Conservation (phyloP, 1,140 invertebrate genomes). For the Drosophila simulans region DNA sequence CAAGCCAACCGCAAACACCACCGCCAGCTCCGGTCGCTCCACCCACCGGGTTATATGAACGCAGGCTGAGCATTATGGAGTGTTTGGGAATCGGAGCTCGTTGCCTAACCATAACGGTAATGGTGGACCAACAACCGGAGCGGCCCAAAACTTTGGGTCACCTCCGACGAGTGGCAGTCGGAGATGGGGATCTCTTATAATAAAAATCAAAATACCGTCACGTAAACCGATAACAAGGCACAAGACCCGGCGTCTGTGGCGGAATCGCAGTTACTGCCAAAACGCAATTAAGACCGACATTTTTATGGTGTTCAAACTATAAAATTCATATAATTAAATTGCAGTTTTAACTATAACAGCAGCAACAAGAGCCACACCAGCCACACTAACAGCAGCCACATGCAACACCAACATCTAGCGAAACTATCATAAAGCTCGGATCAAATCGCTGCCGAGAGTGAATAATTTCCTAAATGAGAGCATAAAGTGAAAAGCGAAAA, state of each 20-base stretch:
- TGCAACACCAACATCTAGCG: constrained; percentile 9
- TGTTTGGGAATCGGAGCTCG: constrained; percentile 64
- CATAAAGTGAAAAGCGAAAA: constrained; percentile 71
- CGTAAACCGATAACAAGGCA: constrained; percentile 76
- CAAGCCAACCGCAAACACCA: constrained; percentile 67
- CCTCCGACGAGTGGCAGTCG: constrained; percentile 38
- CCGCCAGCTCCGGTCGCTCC: constrained; percentile 12
- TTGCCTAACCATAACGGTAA: constrained; percentile 77
- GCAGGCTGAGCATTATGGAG: constrained; percentile 65
- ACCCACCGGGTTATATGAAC: constrained; percentile 43
- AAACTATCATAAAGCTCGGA: constrained; percentile 41
- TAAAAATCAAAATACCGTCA: constrained; percentile 79
- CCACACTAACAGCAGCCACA: constrained; percentile 10
- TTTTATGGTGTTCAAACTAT: constrained; percentile 81
- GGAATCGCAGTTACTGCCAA: constrained; percentile 38
- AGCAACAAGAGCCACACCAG: constrained; percentile 24
- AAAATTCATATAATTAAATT: constrained; percentile 83
- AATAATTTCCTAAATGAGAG: constrained; percentile 50
- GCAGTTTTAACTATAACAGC: constrained; percentile 67
- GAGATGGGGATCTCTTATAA: constrained; percentile 36
- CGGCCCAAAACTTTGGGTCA: constrained; percentile 55
- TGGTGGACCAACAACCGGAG: constrained; percentile 40
- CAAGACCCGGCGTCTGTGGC: constrained; percentile 21
- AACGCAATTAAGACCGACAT: constrained; percentile 80
- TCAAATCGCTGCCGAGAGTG: constrained; percentile 38